Base-by-base conservation (phyloP, 2,888 invertebrate species). In the Diarsia dahlii region DNA sequence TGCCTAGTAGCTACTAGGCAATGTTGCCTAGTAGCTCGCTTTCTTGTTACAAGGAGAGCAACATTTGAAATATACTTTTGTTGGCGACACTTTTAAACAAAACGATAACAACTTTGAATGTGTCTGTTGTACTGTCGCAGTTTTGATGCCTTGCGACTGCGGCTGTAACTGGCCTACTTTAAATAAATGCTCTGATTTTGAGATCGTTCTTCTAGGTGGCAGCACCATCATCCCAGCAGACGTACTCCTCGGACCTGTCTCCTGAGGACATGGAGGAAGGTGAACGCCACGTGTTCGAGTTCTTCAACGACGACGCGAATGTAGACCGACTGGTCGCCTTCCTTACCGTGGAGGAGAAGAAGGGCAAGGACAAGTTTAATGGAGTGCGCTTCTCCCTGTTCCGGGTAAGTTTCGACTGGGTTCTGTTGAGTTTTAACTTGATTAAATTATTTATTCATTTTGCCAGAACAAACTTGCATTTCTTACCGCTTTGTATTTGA, bases 321-420 rank as follows among this genome's bases (percentile, higher is more conserved):
- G 95, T 99, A 0, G 97, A 97, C 39, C 97, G 97, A 81, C 95
- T 99, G 18, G 96, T 99, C 2, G 95, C 97, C 18, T 98, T 97
- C 93, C 97, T 98, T 79, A 97, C 98, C 0, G 95, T 99, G 67
- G 99, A 99, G 90, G 99, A 99, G 89, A 98, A 98, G 92, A 99
- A 99, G 90, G 98, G 98, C 45, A 97, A 97, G 79, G 99, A 99
- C 90, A 98, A 98, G 91, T 99, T 99, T 91, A 98, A 97, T 88
- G 96, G 97, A 1, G 96, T 97, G 66, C 95, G 98, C 69, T 98
- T 97, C 93, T 95, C 97, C 18, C 93, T 99, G 76, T 98, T 98
- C 91, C 98, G 98, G 97, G 98, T 98, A 88, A 93, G 91, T 39
- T 28, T 28, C 2, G 28, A 28, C 28, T 28, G 28, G 28, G 28